Evolutionary conservation across 2,113 vertebrate genomes (phyloP), one percentile per base, ranked within the genome.

Genomic region (Chlamydotis undulata): DNA sequence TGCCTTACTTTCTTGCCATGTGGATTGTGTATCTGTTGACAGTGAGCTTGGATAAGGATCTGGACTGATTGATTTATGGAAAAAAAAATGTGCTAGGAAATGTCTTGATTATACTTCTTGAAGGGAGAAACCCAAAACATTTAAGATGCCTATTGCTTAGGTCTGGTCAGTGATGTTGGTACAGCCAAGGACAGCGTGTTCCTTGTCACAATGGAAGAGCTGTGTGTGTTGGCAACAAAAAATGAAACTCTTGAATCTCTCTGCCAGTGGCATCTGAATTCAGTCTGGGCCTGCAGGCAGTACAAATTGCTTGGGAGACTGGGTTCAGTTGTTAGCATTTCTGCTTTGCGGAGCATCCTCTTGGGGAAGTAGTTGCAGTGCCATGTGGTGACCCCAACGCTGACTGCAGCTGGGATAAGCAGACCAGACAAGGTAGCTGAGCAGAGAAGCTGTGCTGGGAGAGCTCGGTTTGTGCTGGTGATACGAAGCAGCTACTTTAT

Each of bases 341-440:
- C 55, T 60, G 9, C 64, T 89, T 41, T 2, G 0, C 2, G 4
- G 50, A 57, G 16, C 35, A n/a, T 68, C 26, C 19, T 52, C 50
- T 55, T 68, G 45, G 24, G 16, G 24, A 63, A 68, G 59, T 7
- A 21, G 29, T 52, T 71, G 52, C n/a, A 35, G 39, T 61, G 49
- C 31, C 24, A 1, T 22, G 37, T 45, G 18, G 11, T 74, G 50
- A 60, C 26, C 26, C 41, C 45, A 33, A 12, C 49, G 24, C 43
- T 41, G 39, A 13, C 39, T 52, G 55, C 50, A 68, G 17, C 43
- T 56, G 81, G 14, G 49, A 71, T 28, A 22, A 68, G 31, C 37
- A 64, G 50, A 23, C 0, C 2, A 37, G 59, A 69, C 23, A 53
- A 57, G 39, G 50, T 31, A 57, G 16, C 55, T 0, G 0, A 41